Base-by-base conservation (phyloP, 2,888 invertebrate species). In the Sarcophaga variegata region DNA sequence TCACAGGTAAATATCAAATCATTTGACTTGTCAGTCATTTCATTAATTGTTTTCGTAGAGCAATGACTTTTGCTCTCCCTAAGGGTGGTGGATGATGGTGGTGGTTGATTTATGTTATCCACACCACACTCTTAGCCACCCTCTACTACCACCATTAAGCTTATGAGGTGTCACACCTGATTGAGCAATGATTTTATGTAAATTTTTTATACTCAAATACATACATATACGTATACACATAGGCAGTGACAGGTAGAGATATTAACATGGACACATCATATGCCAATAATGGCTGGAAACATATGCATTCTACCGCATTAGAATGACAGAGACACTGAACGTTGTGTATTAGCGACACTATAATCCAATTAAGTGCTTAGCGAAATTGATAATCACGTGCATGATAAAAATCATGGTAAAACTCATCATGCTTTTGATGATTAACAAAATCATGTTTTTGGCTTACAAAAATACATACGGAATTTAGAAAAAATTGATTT, bases 1-100 rank as follows among this genome's bases (percentile, higher is more conserved):
- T 94, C 94, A 74, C 94, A 94, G 93, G 95, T 95, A 93, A 92
- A 93, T 89, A 71, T 47, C 20, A 37, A 27, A 12, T 37, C 72
- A 12, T 14, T 12, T 54, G 4, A 54, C 12, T 14, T 54, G 54
- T 12, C 17, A 79, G n/a, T 69, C 62, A 74, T 78, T 72, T 62
- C 20, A 77, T 10, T 27, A 2, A 37, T 59, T 54, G 4, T 77
- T 45, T 47, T 60, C 49, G 3, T 20, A 75, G 80, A 71, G 84
- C 84, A 84, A 80, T 60, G 80, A 81, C 83, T 37, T 78, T 77
- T 77, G 45, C 4, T 1, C 20, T 77, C 63, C 54, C 64, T 81
- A 76, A 20, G 84, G 84, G 84, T 85, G 80, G 67, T 37, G 37
- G 5, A 27, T 37, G 37, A 10, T 37, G 37, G 8, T 37, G 37